Evolutionary conservation across 2,888 invertebrate species (phyloP).

Genomic region (Reticulitermes lucifugus): DNA sequence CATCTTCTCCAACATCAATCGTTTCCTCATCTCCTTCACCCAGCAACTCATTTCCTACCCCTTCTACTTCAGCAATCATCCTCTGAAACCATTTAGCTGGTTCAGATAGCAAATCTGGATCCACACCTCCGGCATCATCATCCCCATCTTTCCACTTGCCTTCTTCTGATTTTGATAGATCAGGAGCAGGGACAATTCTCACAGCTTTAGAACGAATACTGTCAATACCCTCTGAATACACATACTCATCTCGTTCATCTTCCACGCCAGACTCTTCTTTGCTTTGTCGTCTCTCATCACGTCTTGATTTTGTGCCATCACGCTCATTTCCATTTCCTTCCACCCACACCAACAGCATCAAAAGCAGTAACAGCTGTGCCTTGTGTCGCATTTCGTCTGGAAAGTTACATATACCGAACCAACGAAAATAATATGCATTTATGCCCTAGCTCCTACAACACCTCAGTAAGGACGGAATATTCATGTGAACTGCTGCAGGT

Average conservation of each 20-base stretch:
- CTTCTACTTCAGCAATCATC: constrained; percentile 57
- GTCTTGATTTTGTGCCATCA: constrained; percentile 10
- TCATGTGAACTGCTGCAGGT: neutral
- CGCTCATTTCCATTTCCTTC: constrained; percentile 1
- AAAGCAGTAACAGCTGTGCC: constrained; percentile 14
- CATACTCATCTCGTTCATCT: neutral
- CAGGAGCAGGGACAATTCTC: constrained; percentile 59
- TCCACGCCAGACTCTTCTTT: neutral
- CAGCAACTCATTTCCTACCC: constrained; percentile 61
- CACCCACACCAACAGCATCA: constrained; percentile 21
- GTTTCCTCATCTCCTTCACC: constrained; percentile 57
- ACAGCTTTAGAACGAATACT: constrained; percentile 41
- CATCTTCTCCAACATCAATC: constrained; percentile 64
- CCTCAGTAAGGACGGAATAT: neutral
- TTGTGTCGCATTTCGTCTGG: constrained; percentile 29
- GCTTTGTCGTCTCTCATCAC: constrained; percentile 8
- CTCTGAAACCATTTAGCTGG: constrained; percentile 41
- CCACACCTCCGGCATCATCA: constrained; percentile 44
- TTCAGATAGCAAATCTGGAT: constrained; percentile 46
- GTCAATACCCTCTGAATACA: constrained; percentile 4
- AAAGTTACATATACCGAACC: neutral
- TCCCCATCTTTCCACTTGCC: constrained; percentile 55
- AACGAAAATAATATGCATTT: neutral
- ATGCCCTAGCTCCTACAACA: neutral
- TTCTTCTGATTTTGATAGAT: constrained; percentile 61